Base-by-base conservation (phyloP, 2,888 invertebrate genomes). In the Platycheirus albimanus region DNA sequence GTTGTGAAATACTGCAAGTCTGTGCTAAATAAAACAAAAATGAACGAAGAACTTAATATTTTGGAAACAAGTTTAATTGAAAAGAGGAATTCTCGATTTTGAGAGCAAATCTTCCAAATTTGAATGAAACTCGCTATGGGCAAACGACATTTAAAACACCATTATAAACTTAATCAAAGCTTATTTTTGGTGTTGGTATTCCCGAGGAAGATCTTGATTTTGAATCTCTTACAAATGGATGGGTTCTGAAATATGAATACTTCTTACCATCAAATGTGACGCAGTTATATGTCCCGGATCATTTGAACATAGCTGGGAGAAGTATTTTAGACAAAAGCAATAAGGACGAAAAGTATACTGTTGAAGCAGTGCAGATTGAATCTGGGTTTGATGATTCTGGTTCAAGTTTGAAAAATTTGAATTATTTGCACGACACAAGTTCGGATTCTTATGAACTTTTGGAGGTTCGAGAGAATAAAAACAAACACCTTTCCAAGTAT, bases 401-500 rank as follows among this genome's bases (percentile, higher is more conserved):
- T 19, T 38, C 17, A 0, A 15, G 33, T 13, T 1, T 17, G n/a
- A 17, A 28, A 30, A 11, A 3, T 43, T 1, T 11, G 10, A 36
- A 45, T 36, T 64, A 69, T 1, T 47, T 45, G 1, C 30, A 67
- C 15, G 47, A 79, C 24, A 43, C 66, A 11, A 20, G 38, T 3
- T 54, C 75, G 3, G 64, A 80, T n/a, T 66, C 75, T 13, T 52
- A 79, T 10, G 33, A 75, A 2, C 7, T 75, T 8, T 49, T 24
- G 8, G 64, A 77, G 8, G 28, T 36, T 20, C 49, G 49, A 7
- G 24, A 41, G 0, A 36, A 20, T 19, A 45, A 84, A 36, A 24
- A 71, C 4, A 84, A 79, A 11, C 49, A 19, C 13, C 47, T 75
- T 6, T 75, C 85, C 8, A 79, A 78, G 43, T 92, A 92, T 66